These are phyloP conservation scores for Therioaphis trifolii DNA, from an alignment of 2,888 invertebrate genomes.

Conservation along the genomic window DNA sequence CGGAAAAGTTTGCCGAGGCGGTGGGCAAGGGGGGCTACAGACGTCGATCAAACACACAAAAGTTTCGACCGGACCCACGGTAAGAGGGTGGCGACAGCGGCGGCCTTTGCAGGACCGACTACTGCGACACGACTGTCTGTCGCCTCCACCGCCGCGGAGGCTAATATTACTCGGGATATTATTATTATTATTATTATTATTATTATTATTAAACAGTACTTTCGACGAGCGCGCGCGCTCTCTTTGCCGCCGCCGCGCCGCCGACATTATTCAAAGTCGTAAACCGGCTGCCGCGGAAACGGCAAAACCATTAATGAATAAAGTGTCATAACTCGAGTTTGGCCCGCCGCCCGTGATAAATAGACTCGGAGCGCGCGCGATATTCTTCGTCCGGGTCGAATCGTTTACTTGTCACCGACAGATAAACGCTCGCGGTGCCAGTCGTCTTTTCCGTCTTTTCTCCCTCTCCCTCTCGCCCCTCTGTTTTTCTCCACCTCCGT, in stretches of 20 bases:
- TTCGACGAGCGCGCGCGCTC: too few relatives aligned
- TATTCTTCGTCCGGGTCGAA: slow-evolving; percentile 52
- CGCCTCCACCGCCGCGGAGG: not conserved
- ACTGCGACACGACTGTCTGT: not conserved
- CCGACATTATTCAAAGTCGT: slow-evolving; percentile 54
- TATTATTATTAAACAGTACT: not conserved
- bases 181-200: too few relatives aligned
- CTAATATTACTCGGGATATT: too few relatives aligned
- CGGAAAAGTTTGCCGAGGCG: too few relatives aligned
- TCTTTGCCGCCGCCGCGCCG: not conserved
- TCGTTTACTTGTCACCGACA: slow-evolving; percentile 60
- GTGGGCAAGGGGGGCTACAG: too few relatives aligned
- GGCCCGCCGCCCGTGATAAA: slow-evolving; percentile 44
- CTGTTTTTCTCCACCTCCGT: not conserved
- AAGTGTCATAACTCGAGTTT: slow-evolving; percentile 61
- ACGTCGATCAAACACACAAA: slow-evolving; percentile 43
- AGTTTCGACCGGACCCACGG: slow-evolving; percentile 22
- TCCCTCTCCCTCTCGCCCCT: too few relatives aligned
- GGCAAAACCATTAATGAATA: slow-evolving; percentile 57
- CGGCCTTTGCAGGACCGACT: not conserved
- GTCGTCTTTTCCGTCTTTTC: slow-evolving; percentile 5
- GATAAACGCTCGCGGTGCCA: not conserved
- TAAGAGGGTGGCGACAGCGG: not conserved
- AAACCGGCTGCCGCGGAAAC: slow-evolving; percentile 25
- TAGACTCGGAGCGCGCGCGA: slow-evolving; percentile 45